Conservation (phyloP, 2,113 vertebrate species). For the Pterocles orientalis region DNA sequence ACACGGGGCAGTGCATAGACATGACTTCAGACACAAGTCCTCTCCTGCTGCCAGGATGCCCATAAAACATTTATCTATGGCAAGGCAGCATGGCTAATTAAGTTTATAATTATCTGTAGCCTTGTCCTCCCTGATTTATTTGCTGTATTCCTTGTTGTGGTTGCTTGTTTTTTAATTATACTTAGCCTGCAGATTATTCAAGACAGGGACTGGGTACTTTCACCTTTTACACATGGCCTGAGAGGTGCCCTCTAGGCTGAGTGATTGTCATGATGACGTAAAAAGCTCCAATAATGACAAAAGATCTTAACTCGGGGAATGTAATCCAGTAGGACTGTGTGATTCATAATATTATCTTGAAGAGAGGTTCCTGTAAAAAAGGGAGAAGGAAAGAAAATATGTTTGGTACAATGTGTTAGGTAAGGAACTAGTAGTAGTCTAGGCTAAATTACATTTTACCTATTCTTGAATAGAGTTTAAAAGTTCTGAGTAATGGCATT, state of each 20-base stretch:
- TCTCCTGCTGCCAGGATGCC: background rate
- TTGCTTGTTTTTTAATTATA: background rate
- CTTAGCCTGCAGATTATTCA: background rate
- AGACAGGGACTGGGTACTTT: background rate
- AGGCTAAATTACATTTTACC: slow-evolving; percentile 54
- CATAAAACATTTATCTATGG: background rate
- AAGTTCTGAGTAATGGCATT: slow-evolving; percentile 57
- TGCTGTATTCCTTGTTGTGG: background rate
- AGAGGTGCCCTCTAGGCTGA: background rate
- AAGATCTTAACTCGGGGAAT: background rate
- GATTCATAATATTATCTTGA: background rate
- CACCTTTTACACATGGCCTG: background rate
- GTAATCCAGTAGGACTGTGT: background rate
- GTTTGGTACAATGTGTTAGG: background rate
- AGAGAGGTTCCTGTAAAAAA: background rate
- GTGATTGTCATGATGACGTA: background rate
- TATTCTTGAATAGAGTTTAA: slow-evolving; percentile 42
- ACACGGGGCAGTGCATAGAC: background rate
- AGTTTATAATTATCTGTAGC: background rate
- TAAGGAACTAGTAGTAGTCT: background rate
- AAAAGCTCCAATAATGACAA: background rate
- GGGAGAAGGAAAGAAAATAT: background rate
- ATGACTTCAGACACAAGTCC: background rate
- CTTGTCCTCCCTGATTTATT: background rate
- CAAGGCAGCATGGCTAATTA: background rate